Conservation (phyloP, 37 sponge, comb jelly and placozoan genomes). For the Oscarella lobularis region DNA sequence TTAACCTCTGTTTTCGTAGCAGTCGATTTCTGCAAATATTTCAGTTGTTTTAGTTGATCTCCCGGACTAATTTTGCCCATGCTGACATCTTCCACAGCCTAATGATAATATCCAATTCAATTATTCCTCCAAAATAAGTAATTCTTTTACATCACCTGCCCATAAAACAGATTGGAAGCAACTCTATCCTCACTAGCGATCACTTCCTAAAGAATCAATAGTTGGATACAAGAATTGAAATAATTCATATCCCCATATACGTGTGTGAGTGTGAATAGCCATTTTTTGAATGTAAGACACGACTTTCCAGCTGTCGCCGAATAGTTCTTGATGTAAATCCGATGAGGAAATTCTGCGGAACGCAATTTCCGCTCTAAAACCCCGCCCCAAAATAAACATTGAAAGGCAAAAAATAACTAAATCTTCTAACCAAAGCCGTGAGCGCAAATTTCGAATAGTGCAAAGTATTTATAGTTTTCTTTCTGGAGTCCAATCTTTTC, state of each 20-base stretch:
- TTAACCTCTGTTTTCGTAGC: constrained; percentile 23
- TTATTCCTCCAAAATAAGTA: not conserved
- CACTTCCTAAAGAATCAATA: too few species aligned
- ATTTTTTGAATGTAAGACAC: constrained; percentile 41
- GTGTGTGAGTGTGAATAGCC: constrained; percentile 51
- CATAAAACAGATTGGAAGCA: not conserved
- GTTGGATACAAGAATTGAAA: too few species aligned
- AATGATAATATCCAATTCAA: constrained; percentile 31
- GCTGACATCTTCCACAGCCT: constrained; percentile 55
- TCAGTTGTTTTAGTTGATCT: constrained; percentile 15
- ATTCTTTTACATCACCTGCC: not conserved
- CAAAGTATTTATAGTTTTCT: constrained; percentile 27
- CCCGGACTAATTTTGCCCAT: constrained; percentile 21
- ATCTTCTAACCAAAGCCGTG: constrained; percentile 37
- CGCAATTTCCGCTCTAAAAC: constrained; percentile 52
- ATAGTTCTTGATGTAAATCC: constrained; percentile 28
- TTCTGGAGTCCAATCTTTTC: constrained; percentile 26
- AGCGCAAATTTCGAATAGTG: constrained; percentile 24
- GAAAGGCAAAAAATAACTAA: not conserved
- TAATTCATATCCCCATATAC: constrained; percentile 12
- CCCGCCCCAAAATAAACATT: not conserved
- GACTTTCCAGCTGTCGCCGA: constrained; percentile 5
- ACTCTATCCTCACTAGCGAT: not conserved
- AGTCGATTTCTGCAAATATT: constrained; percentile 9
- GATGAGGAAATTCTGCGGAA: constrained; percentile 70